Percentiles rank a stretch among this genome's conserved stretches.
These are phyloP conservation scores for Crypturellus undulatus DNA, from an alignment of 2,113 vertebrate species.

Conservation along the genomic window DNA sequence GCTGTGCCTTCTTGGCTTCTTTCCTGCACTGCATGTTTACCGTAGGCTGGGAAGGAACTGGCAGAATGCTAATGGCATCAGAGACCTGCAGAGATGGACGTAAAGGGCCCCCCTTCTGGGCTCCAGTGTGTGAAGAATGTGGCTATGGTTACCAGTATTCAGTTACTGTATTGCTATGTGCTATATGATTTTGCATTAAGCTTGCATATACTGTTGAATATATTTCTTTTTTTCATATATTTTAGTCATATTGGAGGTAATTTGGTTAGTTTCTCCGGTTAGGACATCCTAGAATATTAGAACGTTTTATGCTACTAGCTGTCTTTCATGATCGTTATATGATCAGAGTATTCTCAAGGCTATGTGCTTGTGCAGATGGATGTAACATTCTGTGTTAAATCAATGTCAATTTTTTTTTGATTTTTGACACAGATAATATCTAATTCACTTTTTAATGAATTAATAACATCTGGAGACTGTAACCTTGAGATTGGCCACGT, in stretches of 20 bases:
- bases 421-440: not conserved
- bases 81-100: not conserved
- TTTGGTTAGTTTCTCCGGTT: not conserved
- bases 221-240: not conserved
- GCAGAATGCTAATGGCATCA: not conserved
- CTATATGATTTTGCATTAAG: not conserved
- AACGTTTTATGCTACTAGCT: not conserved
- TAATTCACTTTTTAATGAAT: not conserved
- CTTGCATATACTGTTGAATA: not conserved
- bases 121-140: not conserved
- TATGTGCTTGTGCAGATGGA: not conserved
- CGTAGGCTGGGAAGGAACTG: not conserved
- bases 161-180: not conserved
- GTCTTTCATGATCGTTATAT: not conserved
- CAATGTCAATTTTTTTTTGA: not conserved
- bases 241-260: not conserved
- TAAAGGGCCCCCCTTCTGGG: conserved; percentile 6
- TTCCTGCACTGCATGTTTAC: not conserved
- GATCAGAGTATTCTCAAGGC: not conserved
- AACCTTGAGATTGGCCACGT: not conserved
- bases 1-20: not conserved
- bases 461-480: not conserved
- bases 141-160: not conserved
- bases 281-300: not conserved
- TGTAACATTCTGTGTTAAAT: not conserved